Conservation (phyloP, 2,888 invertebrate species). For the Hirtodrosophila duncani region DNA sequence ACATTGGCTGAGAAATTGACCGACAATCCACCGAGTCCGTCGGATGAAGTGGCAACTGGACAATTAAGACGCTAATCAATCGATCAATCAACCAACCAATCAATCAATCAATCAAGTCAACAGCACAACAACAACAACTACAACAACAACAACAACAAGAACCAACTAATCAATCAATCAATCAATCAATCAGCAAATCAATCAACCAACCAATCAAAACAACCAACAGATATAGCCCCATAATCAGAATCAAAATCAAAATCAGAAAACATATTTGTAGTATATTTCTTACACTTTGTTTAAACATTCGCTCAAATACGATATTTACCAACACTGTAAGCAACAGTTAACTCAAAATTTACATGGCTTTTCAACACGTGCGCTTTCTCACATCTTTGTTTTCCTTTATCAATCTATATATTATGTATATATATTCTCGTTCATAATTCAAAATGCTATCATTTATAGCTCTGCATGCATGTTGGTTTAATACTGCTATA, state of each 20-base stretch:
- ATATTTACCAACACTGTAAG: conserved; percentile 59
- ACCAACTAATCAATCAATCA: conserved; percentile 26
- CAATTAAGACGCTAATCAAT: conserved; percentile 44
- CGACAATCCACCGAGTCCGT: conserved; percentile 54
- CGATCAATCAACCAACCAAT: conserved; percentile 2
- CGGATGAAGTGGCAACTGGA: conserved; percentile 55
- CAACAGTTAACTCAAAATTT: conserved; percentile 27
- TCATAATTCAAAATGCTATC: too few relatives aligned
- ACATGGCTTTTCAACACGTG: conserved; percentile 42
- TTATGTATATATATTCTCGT: conserved; percentile 10
- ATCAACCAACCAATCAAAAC: conserved; percentile 24
- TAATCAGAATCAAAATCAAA: conserved; percentile 21
- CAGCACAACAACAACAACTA: conserved; percentile 35
- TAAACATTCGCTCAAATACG: conserved; percentile 39
- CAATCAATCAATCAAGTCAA: conserved; percentile 17
- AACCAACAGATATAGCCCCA: conserved; percentile 24
- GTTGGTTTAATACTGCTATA: too few relatives aligned
- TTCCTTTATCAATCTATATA: conserved; percentile 23
- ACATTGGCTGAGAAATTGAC: conserved; percentile 65
- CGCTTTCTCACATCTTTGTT: conserved; percentile 25
- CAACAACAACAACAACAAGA: conserved; percentile 17
- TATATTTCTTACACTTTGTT: conserved; percentile 49
- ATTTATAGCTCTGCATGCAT: too few relatives aligned
- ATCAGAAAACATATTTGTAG: conserved; percentile 45
- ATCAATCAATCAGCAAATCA: conserved; percentile 33